Evolutionary conservation across 1,140 invertebrate genomes (phyloP), one percentile per base, ranked within the genome.

Genomic region (Carposina sasakii): DNA sequence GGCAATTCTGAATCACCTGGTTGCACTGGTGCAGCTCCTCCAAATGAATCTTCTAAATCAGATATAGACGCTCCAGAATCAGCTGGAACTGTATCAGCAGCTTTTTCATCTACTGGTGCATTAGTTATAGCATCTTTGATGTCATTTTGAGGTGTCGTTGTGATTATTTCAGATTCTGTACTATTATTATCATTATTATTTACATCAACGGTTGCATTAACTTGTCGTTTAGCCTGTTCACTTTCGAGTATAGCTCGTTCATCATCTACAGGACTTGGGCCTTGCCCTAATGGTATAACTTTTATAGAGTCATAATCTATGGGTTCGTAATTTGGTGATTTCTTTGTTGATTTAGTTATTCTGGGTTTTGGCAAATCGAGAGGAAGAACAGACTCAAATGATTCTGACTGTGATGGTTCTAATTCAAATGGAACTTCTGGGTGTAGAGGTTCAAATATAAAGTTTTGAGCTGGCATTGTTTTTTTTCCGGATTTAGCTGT

Each of bases 1-100:
- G 91, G 90, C 21, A 89, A 55, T 8, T 79, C 83, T 12, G 89
- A 88, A 62, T 89, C 88, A 0, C 87, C 86, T 19, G 86, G 87
- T 20, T 79, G 64, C 8, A 73, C 73, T 0, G 87, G 85, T 50
- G 86, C 85, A 8, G 76, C 72, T 10, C 90, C 91, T 23, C 92
- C 93, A 64, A 95, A 94, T 0, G 93, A 94, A 54, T 90, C 91
- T 57, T 91, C 92, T 34, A 95, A 71, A 57, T 91, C 91, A n/a
- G 86, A 71, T 20, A 91, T 63, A 46, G 87, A 90, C 22, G 88
- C 67, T 28, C 68, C 60, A 3, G 65, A 52, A 33, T 77, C 68
- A 12, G 73, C 67, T n/a, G n/a, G n/a, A n/a, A n/a, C n/a, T 71
- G 77, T 3, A 69, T 66, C 44, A 86, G 74, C 36, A 74, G 56